phyloP scores from a whole-genome alignment of 2,797 vertebrate genomes.

The Pagetopsis macropterus region DNA sequence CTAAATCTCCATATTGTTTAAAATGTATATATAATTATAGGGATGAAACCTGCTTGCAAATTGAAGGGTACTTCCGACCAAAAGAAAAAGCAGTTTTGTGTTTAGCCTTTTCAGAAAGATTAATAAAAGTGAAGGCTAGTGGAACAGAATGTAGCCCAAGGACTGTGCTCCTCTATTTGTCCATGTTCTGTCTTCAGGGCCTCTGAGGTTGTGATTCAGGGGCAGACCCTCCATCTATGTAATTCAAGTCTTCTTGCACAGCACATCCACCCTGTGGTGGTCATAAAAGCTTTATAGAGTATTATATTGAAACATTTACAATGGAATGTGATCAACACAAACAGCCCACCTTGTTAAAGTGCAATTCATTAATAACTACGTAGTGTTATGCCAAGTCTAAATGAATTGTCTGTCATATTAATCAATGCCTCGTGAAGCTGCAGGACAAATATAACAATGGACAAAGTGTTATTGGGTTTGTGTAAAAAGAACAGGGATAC shows the following conservation, averaged over 20 bases:
- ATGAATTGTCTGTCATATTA: constrained; percentile 64
- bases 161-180: constrained; percentile 11
- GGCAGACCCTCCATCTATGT: constrained; percentile 23
- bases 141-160: constrained; percentile 5
- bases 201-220: constrained; percentile 32
- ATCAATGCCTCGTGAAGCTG: constrained; percentile 38
- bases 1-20: background rate
- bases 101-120: background rate
- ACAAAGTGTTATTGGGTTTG: constrained; percentile 29
- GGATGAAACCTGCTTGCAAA: background rate
- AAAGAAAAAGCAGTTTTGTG: background rate
- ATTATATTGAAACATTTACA: constrained; percentile 69
- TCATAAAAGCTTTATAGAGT: constrained; percentile 70
- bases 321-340: constrained; percentile 54
- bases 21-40: background rate
- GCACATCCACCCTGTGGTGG: constrained; percentile 29
- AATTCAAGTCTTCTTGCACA: constrained; percentile 37
- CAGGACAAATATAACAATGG: constrained; percentile 31
- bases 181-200: background rate
- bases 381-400: constrained; percentile 54
- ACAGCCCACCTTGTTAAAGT: constrained; percentile 59
- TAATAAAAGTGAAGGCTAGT: background rate
- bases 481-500: background rate
- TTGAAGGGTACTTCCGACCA: background rate
- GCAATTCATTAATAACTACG: constrained; percentile 53